These are phyloP conservation scores for Wiebesia pumilae DNA, from an alignment of 1,140 invertebrate species.

Conservation along the genomic window DNA sequence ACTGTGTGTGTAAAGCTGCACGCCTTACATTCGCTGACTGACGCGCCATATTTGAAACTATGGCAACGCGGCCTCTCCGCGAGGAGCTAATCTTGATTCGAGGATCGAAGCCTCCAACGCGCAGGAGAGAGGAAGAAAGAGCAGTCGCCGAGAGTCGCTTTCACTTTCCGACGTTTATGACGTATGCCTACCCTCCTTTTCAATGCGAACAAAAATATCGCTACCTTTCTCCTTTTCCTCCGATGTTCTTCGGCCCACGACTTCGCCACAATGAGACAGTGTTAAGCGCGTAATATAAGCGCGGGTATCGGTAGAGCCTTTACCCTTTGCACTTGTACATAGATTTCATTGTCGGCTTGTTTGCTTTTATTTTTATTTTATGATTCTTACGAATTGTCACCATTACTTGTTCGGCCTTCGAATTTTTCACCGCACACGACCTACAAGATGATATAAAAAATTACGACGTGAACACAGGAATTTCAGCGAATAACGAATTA, in stretches of 20 bases:
- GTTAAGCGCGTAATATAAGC: too few species aligned
- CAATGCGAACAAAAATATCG: conserved; percentile 9
- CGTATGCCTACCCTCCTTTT: conserved; percentile 34
- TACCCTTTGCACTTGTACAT: not conserved
- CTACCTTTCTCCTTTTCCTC: not conserved
- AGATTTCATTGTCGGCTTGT: too few species aligned
- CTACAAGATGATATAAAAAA: too few species aligned
- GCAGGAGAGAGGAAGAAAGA: conserved; percentile 2
- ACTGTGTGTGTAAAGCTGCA: not conserved
- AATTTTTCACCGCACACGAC: too few species aligned
- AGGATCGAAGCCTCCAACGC: conserved; percentile 40
- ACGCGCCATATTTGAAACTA: conserved; percentile 55
- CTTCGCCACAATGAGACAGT: not conserved
- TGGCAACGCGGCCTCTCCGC: conserved; percentile 45
- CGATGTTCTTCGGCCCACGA: too few species aligned
- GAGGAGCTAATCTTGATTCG: conserved; percentile 46
- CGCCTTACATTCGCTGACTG: not conserved
- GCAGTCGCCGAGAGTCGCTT: conserved; percentile 34
- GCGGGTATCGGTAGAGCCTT: not conserved
- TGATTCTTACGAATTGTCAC: too few species aligned
- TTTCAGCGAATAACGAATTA: too few species aligned
- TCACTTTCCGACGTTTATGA: conserved; percentile 49
- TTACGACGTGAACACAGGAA: too few species aligned
- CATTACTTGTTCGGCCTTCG: too few species aligned
- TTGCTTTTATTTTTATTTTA: too few species aligned